Conservation (phyloP, 1,140 invertebrate species). For the Sarcophaga peregrina region DNA sequence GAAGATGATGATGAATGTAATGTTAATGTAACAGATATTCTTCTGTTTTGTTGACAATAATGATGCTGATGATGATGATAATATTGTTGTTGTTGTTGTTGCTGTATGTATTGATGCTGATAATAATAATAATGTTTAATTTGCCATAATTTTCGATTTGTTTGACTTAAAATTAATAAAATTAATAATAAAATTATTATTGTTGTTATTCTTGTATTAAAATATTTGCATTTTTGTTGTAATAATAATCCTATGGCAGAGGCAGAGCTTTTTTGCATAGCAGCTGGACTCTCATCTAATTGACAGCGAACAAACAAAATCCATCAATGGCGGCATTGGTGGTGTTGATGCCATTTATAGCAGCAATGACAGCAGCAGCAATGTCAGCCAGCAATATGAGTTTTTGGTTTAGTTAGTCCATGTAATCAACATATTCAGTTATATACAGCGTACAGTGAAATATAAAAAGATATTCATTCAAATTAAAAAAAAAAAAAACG, state of each 20-base stretch:
- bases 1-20: not conserved
- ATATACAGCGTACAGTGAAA: no score
- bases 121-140: not conserved
- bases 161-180: not conserved
- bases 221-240: not conserved
- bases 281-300: conserved; percentile 84
- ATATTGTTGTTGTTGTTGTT: not conserved
- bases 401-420: no score
- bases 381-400: no score
- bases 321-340: no score
- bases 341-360: no score
- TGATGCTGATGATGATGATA: not conserved
- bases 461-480: no score
- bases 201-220: not conserved
- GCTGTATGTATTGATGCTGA: not conserved
- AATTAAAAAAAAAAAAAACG: no score
- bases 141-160: conserved; percentile 4
- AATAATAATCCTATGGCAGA: conserved; percentile 40
- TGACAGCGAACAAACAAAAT: not conserved
- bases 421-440: no score
- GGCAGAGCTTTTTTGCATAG: conserved; percentile 80
- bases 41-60: not conserved
- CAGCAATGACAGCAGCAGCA: no score
- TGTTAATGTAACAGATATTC: no score
- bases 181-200: conserved; percentile 4